These are phyloP conservation scores for Andrena dorsata DNA, from an alignment of 2,888 invertebrate genomes.

Conservation along the genomic window DNA sequence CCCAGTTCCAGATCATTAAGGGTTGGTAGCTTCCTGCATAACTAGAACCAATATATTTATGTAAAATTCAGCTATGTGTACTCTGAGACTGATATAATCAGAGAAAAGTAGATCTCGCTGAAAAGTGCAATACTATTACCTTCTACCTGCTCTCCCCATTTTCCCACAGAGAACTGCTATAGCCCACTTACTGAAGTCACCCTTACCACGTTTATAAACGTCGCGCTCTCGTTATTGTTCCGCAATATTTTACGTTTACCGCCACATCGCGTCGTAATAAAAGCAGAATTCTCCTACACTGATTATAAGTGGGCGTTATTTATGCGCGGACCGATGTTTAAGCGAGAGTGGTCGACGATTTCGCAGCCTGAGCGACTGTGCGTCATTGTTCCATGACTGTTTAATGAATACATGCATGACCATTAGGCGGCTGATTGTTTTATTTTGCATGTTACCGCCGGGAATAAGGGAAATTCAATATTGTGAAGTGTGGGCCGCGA, in stretches of 20 bases:
- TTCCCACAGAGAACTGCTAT: no score
- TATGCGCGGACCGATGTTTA: background rate
- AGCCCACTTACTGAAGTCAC: background rate
- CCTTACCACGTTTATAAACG: background rate
- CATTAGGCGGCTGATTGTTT: slow-evolving; percentile 18
- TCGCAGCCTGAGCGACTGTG: background rate
- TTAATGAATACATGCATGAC: background rate
- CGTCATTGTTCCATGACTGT: background rate
- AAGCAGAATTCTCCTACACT: background rate
- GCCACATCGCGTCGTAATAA: background rate
- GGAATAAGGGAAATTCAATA: slow-evolving; percentile 1
- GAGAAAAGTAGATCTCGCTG: no score
- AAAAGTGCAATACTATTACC: no score
- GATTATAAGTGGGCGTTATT: background rate
- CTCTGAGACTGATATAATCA: no score
- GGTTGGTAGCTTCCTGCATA: no score
- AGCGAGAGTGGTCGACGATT: background rate
- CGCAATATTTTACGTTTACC: background rate
- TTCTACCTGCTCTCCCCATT: no score
- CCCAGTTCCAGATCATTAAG: no score
- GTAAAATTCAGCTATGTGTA: no score
- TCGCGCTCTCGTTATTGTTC: background rate
- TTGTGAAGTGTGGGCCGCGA: background rate
- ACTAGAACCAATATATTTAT: no score
- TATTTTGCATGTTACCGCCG: background rate